These are phyloP conservation scores for Pollenia griseotomentosa DNA, from an alignment of 2,888 invertebrate genomes.

Conservation along the genomic window DNA sequence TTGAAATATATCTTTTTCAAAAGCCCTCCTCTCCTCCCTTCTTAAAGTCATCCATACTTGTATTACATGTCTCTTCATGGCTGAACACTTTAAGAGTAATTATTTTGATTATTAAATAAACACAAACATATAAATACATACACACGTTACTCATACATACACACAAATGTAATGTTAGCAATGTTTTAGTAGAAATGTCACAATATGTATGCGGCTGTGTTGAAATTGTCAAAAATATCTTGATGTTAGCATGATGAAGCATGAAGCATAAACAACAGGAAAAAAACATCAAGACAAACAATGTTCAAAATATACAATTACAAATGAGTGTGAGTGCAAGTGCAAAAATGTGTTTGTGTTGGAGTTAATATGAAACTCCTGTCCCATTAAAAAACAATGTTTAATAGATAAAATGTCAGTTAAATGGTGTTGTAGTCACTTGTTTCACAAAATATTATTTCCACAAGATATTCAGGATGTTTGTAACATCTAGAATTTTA, in stretches of 20 bases:
- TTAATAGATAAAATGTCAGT: slow-evolving; percentile 66
- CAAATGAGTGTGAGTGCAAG: slow-evolving; percentile 1
- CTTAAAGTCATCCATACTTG: background rate
- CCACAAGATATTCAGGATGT: slow-evolving; percentile 2
- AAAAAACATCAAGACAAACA: slow-evolving; percentile 19
- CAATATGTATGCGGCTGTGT: background rate
- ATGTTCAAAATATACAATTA: slow-evolving; percentile 37
- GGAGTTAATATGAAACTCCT: slow-evolving; percentile 31
- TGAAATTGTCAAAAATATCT: slow-evolving; percentile 36
- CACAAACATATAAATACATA: slow-evolving; percentile 17
- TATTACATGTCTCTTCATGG: slow-evolving; percentile 22
- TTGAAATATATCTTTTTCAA: background rate
- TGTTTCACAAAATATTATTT: slow-evolving; percentile 43
- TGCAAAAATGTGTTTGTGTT: background rate
- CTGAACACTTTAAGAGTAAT: slow-evolving; percentile 51
- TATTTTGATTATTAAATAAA: slow-evolving; percentile 44
- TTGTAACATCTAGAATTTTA: background rate
- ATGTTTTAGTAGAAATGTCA: slow-evolving; percentile 2
- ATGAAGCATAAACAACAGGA: background rate
- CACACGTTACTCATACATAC: background rate
- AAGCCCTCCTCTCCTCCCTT: background rate
- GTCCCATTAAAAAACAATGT: slow-evolving; percentile 68
- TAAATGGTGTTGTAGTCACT: slow-evolving; percentile 48
- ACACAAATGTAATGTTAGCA: background rate
- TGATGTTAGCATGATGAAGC: no score